phyloP scores from a whole-genome alignment of 2,888 invertebrate species.

The Leptinotarsa tumamoca region DNA sequence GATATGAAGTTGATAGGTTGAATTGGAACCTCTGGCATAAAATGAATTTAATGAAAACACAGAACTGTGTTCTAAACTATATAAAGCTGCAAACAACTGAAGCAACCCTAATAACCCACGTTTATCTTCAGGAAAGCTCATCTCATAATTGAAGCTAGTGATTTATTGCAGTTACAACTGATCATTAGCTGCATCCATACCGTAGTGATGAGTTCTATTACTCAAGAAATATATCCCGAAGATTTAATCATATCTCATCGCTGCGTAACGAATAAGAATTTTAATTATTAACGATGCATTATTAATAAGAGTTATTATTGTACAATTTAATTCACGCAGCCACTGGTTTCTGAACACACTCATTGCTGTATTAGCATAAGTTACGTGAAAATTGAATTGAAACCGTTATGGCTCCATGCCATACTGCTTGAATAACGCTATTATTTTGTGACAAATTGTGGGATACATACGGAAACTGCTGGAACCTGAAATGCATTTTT shows the following conservation, averaged over 20 bases:
- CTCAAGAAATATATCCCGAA: constrained; percentile 23
- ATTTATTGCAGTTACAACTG: constrained; percentile 20
- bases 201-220: constrained; percentile 18
- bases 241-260: constrained; percentile 30
- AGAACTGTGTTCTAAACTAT: too few species aligned
- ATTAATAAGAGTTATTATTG: constrained; percentile 25
- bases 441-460: constrained; percentile 19
- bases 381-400: constrained; percentile 29
- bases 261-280: constrained; percentile 34
- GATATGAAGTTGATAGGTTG: too few species aligned
- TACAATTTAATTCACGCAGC: constrained; percentile 4
- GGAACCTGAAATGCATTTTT: constrained; percentile 21
- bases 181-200: constrained; percentile 20
- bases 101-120: constrained; percentile 8
- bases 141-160: constrained; percentile 7
- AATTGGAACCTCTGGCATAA: too few species aligned
- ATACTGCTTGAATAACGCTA: constrained; percentile 25
- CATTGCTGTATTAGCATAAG: constrained; percentile 31
- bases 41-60: too few species aligned
- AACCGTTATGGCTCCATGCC: constrained; percentile 27
- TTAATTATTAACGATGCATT: constrained; percentile 32
- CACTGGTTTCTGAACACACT: constrained; percentile 22
- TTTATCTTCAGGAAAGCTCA: background rate
- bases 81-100: background rate
- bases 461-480: background rate